Evolutionary conservation across 2,888 invertebrate genomes (phyloP), one percentile per base, ranked within the genome.

Genomic region (Sphecodes monilicornis): DNA sequence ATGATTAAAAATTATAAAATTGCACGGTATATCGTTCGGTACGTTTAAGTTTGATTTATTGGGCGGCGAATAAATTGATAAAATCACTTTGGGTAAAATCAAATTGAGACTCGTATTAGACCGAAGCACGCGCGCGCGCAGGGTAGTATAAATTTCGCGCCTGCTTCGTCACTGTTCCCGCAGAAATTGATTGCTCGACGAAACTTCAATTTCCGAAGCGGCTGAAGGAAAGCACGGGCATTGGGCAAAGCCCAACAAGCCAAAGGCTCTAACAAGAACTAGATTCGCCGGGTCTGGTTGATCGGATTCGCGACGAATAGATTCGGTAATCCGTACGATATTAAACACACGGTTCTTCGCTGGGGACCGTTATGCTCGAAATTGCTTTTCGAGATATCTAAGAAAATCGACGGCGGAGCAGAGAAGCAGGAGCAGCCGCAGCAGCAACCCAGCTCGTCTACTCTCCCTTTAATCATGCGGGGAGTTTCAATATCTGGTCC

Each of bases 401-500:
- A 71, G 80, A 71, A 80, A 76, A 80, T 50, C 60, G 32, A 29
- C 41, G n/a, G 13, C 29, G 6, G 0, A 16, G 16, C 13, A 26
- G 57, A 57, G 43, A 18, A 22, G n/a, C 16, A n/a, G 10, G 1
- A 3, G 54, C 16, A n/a, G 5, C 36, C 3, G 36, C 36, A 5
- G 54, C 54, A 4, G 11, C n/a, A 6, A 8, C 22, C n/a, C n/a
- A 4, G n/a, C 54, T 10, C 36, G 66, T 22, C 22, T 11, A 11
- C 32, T 10, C 36, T 32, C 70, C 54, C 69, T 70, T 70, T 70
- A 57, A 79, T 76, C 76, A 75, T 77, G 72, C 41, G 26, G 75
- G 68, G 43, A 72, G 77, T 85, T 88, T 89, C 90, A 82, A 86
- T 89, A 84, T 81, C 89, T 87, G 64, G 39, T 73, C 32, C 32